Evolutionary conservation across 2,888 invertebrate genomes (phyloP), one percentile per base, ranked within the genome.

Genomic region (Tetropium fuscum): DNA sequence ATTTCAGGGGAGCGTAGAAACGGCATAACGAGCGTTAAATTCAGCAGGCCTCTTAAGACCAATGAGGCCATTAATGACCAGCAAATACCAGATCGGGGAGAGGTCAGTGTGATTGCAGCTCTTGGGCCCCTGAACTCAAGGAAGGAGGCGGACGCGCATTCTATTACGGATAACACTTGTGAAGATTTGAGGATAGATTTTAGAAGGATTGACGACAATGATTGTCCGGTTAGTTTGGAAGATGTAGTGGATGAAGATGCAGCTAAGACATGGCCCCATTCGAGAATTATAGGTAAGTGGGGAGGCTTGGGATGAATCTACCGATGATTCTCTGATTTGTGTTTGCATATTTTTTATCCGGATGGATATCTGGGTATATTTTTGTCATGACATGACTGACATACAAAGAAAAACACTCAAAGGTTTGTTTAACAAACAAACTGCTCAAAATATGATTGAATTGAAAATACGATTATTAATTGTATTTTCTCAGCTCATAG

Each of bases 131-230:
- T 96, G 20, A 94, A 94, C 83, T 84, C 87, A 0, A 82, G 88
- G 49, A 88, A 88, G 69, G 94, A 95, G 78, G 94, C 95, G 3
- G 94, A 94, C 73, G 92, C 94, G 0, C 95, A 95, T 78, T 87
- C 88, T 47, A 85, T 86, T 62, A 86, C 87, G 76, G 91, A 92
- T 74, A 89, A 88, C 70, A 92, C 91, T 0, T 86, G 85, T 66
- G 88, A 84, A 48, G 92, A 93, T 72, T 86, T 90, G 67, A 88
- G 88, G 72, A 88, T 95, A n/a, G 91, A 94, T 82, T 94, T 94
- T 76, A 88, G 90, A 30, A 75, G 79, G 7, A 74, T 87, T 84
- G 88, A 90, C 75, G 91, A 92, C 76, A 88, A 91, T 76, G 84
- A 87, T 0, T 94, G 94, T 81, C 84, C 87, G 60, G 88, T 87